A percentile compares a stretch with the other conserved stretches of the same genome.
phyloP scores from a whole-genome alignment of 2,113 vertebrate genomes.

The Cottus gobio region DNA sequence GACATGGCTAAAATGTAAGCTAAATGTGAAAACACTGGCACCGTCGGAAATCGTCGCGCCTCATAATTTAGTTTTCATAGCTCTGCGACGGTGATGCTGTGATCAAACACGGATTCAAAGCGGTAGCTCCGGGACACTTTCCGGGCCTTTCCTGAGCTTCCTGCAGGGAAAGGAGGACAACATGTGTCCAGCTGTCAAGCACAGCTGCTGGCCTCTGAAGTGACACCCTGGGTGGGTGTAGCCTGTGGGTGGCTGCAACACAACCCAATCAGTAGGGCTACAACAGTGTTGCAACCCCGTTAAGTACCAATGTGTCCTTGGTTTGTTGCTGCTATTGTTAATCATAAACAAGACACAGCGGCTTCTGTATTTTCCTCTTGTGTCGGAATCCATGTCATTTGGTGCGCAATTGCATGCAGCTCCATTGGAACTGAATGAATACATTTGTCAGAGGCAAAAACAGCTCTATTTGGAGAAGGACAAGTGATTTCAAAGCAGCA shows the following conservation, averaged over 20 bases:
- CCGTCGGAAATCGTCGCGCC: slow-evolving; percentile 51
- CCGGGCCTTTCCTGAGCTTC: slow-evolving; percentile 42
- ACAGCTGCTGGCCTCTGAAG: slow-evolving; percentile 69
- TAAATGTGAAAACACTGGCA: slow-evolving; percentile 46
- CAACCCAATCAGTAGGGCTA: slow-evolving; percentile 40
- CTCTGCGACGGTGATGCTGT: slow-evolving; percentile 16
- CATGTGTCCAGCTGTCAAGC: slow-evolving; percentile 74
- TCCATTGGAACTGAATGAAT: slow-evolving; percentile 14
- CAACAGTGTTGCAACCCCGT: slow-evolving; percentile 32
- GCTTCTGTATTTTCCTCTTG: slow-evolving; percentile 15
- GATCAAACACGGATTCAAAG: slow-evolving; percentile 74
- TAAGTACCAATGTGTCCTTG: slow-evolving; percentile 59
- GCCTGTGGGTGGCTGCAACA: slow-evolving; percentile 46
- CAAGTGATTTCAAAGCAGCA: slow-evolving; percentile 18
- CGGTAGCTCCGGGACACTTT: slow-evolving; percentile 46
- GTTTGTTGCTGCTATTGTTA: slow-evolving; percentile 33
- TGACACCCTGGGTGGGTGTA: slow-evolving; percentile 48
- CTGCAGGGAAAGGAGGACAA: slow-evolving; percentile 55
- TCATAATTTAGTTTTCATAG: slow-evolving; percentile 44
- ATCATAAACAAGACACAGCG: slow-evolving; percentile 35
- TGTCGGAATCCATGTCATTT: slow-evolving; percentile 35
- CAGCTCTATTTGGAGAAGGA: background rate
- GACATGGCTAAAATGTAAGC: slow-evolving; percentile 22
- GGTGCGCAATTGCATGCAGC: slow-evolving; percentile 28
- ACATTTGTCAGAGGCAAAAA: slow-evolving; percentile 1